phyloP scores from a whole-genome alignment of 2,113 vertebrate species.

The Salvelinus namaycush region DNA sequence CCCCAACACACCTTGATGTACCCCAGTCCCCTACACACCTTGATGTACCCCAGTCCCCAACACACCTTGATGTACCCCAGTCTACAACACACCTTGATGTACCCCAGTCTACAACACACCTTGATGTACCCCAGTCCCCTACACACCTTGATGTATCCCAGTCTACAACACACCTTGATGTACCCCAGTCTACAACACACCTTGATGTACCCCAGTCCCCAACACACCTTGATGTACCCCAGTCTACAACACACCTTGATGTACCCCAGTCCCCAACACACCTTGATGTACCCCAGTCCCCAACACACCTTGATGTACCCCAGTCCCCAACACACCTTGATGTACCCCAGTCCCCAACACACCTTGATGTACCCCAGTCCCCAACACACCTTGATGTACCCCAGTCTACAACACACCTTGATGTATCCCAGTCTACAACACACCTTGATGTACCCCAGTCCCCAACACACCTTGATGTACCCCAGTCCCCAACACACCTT shows the following conservation, averaged over 20 bases:
- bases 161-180: too few relatives aligned
- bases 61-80: not conserved
- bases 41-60: conserved; percentile 64
- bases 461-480: conserved; percentile 42
- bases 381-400: conserved; percentile 56
- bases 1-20: too few relatives aligned
- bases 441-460: conserved; percentile 94
- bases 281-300: too few relatives aligned
- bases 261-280: too few relatives aligned
- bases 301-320: conserved; percentile 64
- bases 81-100: not conserved
- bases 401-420: conserved; percentile 47
- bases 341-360: conserved; percentile 64
- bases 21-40: conserved; percentile 81
- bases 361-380: conserved; percentile 92
- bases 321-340: conserved; percentile 30
- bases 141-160: conserved; percentile 98
- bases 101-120: conserved; percentile 78
- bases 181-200: too few relatives aligned
- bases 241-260: too few relatives aligned
- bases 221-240: too few relatives aligned
- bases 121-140: conserved; percentile 72
- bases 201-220: too few relatives aligned
- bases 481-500: conserved; percentile 58
- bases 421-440: conserved; percentile 60